These are phyloP conservation scores for Amyelois transitella DNA, from an alignment of 1,140 invertebrate species.

Conservation along the genomic window DNA sequence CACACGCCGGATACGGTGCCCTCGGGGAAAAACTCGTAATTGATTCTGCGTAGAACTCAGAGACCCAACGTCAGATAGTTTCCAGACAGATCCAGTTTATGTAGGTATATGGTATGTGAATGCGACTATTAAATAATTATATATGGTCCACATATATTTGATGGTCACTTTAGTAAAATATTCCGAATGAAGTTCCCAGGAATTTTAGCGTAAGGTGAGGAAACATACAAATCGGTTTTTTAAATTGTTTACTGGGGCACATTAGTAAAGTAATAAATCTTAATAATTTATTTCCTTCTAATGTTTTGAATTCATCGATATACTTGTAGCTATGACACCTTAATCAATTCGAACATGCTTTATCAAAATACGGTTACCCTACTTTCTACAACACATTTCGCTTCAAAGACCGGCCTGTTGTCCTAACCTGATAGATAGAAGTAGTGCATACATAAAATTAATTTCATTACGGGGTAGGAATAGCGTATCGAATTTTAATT, in stretches of 20 bases:
- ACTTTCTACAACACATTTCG: conserved; percentile 2
- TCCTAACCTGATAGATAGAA: conserved; percentile 6
- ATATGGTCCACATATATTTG: too few relatives aligned
- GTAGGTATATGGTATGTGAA: too few relatives aligned
- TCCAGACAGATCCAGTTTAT: neutral
- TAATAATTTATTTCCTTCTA: too few relatives aligned
- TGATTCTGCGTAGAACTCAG: conserved; percentile 37
- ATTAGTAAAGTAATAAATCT: too few relatives aligned
- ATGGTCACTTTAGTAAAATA: too few relatives aligned
- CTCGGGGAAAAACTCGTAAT: conserved; percentile 44
- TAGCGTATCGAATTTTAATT: conserved; percentile 43
- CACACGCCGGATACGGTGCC: conserved; percentile 25
- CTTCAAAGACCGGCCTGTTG: neutral
- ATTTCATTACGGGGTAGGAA: conserved; percentile 17
- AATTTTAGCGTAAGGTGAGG: too few relatives aligned
- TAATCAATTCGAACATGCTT: neutral
- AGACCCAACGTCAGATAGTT: neutral
- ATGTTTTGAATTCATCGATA: too few relatives aligned
- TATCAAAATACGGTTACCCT: neutral
- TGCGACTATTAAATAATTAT: too few relatives aligned
- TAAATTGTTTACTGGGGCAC: too few relatives aligned
- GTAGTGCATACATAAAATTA: conserved; percentile 6
- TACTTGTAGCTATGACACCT: neutral
- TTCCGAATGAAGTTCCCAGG: too few relatives aligned
- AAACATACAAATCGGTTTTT: too few relatives aligned